A percentile compares a stretch with the other conserved stretches of the same genome.
These are phyloP conservation scores for Zoroaster sp. DNA, from an alignment of 53 echinoderm and acorn worm species.

Conservation along the genomic window DNA sequence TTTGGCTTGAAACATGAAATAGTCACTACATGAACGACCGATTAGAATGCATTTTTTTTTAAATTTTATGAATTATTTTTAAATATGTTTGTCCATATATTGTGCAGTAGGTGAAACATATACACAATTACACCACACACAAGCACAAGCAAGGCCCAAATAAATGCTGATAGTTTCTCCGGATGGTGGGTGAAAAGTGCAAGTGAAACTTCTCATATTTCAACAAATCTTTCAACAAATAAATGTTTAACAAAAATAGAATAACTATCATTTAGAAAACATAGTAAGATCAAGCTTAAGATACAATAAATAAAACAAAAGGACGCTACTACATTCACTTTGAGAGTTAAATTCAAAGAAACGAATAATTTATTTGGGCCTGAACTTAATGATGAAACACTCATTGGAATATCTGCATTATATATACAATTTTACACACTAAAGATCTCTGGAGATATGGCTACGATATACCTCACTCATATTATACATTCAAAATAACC, in stretches of 20 bases:
- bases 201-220: too few species aligned
- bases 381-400: neutral
- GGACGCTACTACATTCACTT: neutral
- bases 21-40: slow-evolving; percentile 8
- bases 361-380: neutral
- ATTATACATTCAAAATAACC: neutral
- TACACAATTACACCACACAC: neutral
- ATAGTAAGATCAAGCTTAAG: neutral
- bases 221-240: neutral
- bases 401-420: neutral
- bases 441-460: neutral
- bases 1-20: slow-evolving; percentile 8
- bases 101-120: neutral
- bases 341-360: neutral
- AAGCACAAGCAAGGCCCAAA: neutral
- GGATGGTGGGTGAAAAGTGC: too few species aligned
- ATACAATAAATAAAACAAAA: neutral
- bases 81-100: neutral
- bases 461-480: neutral
- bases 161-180: too few species aligned
- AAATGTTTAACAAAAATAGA: neutral
- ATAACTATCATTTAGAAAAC: neutral
- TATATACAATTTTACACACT: neutral
- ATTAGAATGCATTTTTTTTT: neutral
- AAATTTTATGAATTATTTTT: too few species aligned